Evolutionary conservation across 2,888 invertebrate species (phyloP), one percentile per base, ranked within the genome.

Genomic region (Sphaeridia pumilis): DNA sequence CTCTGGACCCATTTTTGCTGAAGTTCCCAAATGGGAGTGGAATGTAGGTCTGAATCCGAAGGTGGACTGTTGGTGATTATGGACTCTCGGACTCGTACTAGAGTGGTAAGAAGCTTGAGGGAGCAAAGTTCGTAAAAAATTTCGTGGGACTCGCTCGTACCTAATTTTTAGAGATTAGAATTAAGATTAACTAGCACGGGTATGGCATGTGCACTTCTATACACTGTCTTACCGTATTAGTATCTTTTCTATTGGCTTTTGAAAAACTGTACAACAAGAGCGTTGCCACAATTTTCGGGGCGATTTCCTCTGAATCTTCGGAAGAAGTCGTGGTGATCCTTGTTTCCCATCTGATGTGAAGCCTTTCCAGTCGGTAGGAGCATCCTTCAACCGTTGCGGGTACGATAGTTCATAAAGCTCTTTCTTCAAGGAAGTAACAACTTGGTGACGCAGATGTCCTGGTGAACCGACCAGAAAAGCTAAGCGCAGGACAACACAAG

Each of bases 231-330:
- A 81, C 76, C 78, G 73, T 53, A 85, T 80, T 1, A 86, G 72
- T 60, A 86, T 81, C 69, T 82, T 81, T 67, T 86, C 86, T 31
- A 85, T 71, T 1, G 85, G 82, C 69, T 84, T 84, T 54, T 75
- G 74, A 47, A 80, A 70, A 43, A 80, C 71, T n/a, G 75, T 73
- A 66, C 78, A 82, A 63, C 82, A 76, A 21, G 66, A 68, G n/a
- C 71, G 69, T 54, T 73, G 68, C 67, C 69, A 69, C 28, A 67
- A 67, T 42, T 69, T 64, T 60, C 66, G 66, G 14, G 49, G 51
- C 0, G 52, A 46, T 31, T 51, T 43, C 5, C 54, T n/a, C n/a
- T n/a, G n/a, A n/a, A n/a, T n/a, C n/a, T n/a, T n/a, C n/a, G n/a
- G n/a, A n/a, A n/a, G n/a, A n/a, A n/a, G n/a, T n/a, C n/a, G n/a